A percentile compares a stretch with the other conserved stretches of the same genome.
phyloP scores from a whole-genome alignment of 2,797 vertebrate species.

The Novumbra hubbsi region DNA sequence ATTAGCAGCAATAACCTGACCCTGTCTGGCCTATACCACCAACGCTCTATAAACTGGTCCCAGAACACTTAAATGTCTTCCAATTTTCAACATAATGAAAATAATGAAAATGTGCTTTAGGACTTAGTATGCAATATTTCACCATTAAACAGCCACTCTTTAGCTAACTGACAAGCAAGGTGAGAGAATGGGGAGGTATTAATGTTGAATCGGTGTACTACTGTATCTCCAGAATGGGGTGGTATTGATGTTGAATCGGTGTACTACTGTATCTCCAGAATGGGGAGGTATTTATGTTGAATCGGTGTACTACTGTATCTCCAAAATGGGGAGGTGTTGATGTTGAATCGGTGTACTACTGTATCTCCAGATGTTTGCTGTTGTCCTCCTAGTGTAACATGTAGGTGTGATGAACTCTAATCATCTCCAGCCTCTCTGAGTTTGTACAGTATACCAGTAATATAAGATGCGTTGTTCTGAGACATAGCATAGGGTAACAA shows the following conservation, averaged over 20 bases:
- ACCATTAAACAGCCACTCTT: slow-evolving; percentile 46
- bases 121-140: slow-evolving; percentile 58
- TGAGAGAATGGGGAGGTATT: background rate
- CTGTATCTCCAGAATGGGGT: slow-evolving; percentile 55
- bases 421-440: background rate
- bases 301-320: slow-evolving; percentile 50
- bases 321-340: slow-evolving; percentile 17
- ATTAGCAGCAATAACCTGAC: slow-evolving; percentile 48
- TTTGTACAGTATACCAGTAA: background rate
- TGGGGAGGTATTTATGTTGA: too few relatives aligned
- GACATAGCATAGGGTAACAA: background rate
- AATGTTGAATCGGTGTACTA: slow-evolving; percentile 49
- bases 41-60: slow-evolving; percentile 33
- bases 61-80: slow-evolving; percentile 77
- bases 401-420: background rate
- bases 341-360: slow-evolving; percentile 54
- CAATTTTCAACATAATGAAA: slow-evolving; percentile 56
- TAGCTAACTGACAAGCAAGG: slow-evolving; percentile 64
- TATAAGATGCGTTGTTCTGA: background rate
- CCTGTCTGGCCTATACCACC: slow-evolving; percentile 39
- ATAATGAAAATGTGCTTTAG: background rate
- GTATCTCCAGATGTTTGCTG: slow-evolving; percentile 55
- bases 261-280: slow-evolving; percentile 55
- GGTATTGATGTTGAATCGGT: slow-evolving; percentile 45
- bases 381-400: slow-evolving; percentile 31